Percentiles rank a stretch among this genome's conserved stretches.
Evolutionary conservation across 2,797 vertebrate genomes (phyloP).

Genomic region (Sebastes hubbsi): DNA sequence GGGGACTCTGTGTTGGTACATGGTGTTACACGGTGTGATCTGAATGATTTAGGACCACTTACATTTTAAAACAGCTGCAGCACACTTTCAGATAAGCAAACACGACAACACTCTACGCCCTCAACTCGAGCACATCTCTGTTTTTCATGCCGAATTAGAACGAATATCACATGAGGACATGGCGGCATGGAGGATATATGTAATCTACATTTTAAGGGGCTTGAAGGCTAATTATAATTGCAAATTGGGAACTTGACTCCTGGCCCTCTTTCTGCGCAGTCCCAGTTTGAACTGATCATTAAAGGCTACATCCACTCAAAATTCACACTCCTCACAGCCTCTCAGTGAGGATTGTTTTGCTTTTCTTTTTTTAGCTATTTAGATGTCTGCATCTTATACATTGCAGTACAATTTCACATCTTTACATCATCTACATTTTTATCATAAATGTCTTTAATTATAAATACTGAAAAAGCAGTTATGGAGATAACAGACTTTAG

Average conservation of each 20-base stretch:
- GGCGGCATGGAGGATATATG: conserved; percentile 31
- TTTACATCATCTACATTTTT: neutral
- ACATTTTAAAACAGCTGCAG: conserved; percentile 51
- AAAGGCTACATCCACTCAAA: conserved; percentile 36
- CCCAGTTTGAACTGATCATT: conserved; percentile 38
- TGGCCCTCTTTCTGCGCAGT: conserved; percentile 33
- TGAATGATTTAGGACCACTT: conserved; percentile 58
- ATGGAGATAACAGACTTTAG: neutral
- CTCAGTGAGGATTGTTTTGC: neutral
- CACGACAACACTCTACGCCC: conserved; percentile 21
- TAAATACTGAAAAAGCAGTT: neutral
- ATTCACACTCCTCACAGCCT: neutral
- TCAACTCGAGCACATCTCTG: conserved; percentile 9
- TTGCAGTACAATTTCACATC: neutral
- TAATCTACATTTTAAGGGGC: conserved; percentile 55
- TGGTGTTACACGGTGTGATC: conserved; percentile 24
- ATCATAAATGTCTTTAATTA: neutral
- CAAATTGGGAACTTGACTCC: conserved; percentile 58
- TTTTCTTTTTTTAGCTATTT: neutral
- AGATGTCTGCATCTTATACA: neutral
- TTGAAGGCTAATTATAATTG: conserved; percentile 56
- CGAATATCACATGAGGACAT: conserved; percentile 34
- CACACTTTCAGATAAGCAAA: conserved; percentile 26
- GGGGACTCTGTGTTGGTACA: conserved; percentile 13
- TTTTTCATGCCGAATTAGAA: conserved; percentile 45